A percentile compares a stretch with the other conserved stretches of the same genome.
Conservation (phyloP, 2,797 vertebrate species). For the Phoeniculus purpureus region DNA sequence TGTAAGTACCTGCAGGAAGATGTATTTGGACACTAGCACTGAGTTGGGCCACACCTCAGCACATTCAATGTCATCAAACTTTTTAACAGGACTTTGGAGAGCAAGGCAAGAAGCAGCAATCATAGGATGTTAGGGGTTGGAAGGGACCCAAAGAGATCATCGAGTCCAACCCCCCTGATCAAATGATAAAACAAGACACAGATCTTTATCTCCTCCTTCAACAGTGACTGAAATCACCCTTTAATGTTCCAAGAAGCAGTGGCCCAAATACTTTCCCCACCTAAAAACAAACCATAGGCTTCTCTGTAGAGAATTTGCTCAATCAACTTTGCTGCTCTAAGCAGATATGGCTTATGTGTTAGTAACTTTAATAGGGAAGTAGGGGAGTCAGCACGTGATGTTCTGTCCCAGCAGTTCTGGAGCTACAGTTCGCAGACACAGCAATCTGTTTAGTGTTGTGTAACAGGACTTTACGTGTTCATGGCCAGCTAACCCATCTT, state of each 20-base stretch:
- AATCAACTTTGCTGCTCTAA: not conserved
- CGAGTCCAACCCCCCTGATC: too few species aligned
- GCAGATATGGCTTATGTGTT: not conserved
- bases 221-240: not conserved
- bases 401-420: not conserved
- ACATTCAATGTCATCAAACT: not conserved
- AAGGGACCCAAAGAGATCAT: too few species aligned
- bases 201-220: not conserved
- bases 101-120: not conserved
- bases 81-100: not conserved
- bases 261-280: not conserved
- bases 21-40: not conserved
- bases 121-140: too few species aligned
- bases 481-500: not conserved
- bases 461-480: not conserved
- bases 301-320: not conserved
- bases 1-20: not conserved
- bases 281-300: not conserved
- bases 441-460: not conserved
- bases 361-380: slow-evolving; percentile 44
- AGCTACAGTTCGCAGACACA: not conserved
- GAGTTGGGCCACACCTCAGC: not conserved
- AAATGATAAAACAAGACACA: not conserved
- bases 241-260: not conserved
- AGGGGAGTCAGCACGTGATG: not conserved